Evolutionary conservation across 2,797 vertebrate species (phyloP).

Genomic region (Cygnus olor): DNA sequence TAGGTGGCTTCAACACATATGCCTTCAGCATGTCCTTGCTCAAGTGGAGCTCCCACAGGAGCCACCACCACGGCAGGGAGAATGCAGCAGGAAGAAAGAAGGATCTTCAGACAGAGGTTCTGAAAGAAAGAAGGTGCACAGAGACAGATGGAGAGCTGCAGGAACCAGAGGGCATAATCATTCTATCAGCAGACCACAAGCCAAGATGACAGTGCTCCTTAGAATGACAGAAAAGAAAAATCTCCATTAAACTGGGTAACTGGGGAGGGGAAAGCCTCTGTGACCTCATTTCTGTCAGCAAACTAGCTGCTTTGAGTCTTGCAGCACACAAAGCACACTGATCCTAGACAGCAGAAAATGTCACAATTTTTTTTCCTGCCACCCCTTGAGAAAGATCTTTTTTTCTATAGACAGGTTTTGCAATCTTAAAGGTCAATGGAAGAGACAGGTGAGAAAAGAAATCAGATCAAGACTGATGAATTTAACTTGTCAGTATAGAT

Average conservation of each 20-base stretch:
- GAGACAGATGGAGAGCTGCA: not conserved
- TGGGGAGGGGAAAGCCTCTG: not conserved
- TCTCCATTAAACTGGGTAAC: not conserved
- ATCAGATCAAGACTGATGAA: not conserved
- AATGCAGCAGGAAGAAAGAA: not conserved
- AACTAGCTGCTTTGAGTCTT: not conserved
- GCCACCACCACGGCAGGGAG: not conserved
- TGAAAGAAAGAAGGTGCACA: not conserved
- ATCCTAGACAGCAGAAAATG: not conserved
- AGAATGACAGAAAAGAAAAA: not conserved
- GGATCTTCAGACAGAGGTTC: not conserved
- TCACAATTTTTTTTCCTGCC: not conserved
- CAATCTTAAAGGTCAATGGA: not conserved
- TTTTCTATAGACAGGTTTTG: not conserved
- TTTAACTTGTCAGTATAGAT: not conserved
- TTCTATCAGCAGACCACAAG: not conserved
- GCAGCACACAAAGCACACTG: not conserved
- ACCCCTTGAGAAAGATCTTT: not conserved
- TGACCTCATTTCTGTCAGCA: not conserved
- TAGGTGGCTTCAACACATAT: not conserved
- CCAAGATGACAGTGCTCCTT: not conserved
- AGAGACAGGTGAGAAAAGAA: not conserved
- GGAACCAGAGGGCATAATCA: not conserved
- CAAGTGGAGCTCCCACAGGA: not conserved
- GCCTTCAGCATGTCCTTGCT: not conserved